Percentiles rank a stretch among this genome's conserved stretches.
These are phyloP conservation scores for Thymelicus sylvestris DNA, from an alignment of 2,888 invertebrate genomes.

Conservation along the genomic window DNA sequence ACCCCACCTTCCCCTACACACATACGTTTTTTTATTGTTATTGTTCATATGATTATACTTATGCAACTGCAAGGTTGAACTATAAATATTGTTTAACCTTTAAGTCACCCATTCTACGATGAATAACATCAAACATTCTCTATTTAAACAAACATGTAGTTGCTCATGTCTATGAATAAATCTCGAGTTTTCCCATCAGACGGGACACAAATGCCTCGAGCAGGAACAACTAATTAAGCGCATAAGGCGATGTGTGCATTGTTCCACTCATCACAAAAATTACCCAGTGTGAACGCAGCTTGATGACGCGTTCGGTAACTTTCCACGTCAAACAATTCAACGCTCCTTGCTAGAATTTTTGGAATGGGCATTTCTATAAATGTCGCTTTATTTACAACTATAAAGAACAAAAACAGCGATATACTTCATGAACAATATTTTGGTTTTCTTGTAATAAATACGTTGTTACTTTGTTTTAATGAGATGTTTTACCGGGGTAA, in stretches of 20 bases:
- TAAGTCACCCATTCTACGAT: too few relatives aligned
- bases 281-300: conserved; percentile 46
- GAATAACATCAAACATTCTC: too few relatives aligned
- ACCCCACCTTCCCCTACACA: too few relatives aligned
- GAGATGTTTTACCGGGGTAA: too few relatives aligned
- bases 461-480: too few relatives aligned
- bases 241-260: conserved; percentile 44
- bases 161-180: neutral
- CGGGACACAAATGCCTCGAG: neutral
- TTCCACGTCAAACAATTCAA: neutral
- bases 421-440: too few relatives aligned
- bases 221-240: conserved; percentile 40
- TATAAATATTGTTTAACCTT: too few relatives aligned
- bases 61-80: too few relatives aligned
- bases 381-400: conserved; percentile 50
- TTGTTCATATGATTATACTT: too few relatives aligned
- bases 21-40: too few relatives aligned
- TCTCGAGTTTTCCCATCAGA: neutral
- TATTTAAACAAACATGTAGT: too few relatives aligned
- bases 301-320: conserved; percentile 56
- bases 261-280: conserved; percentile 38
- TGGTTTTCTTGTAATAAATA: too few relatives aligned
- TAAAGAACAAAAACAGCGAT: neutral
- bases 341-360: neutral
- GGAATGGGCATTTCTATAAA: neutral